A percentile compares a stretch with the other conserved stretches of the same genome.
phyloP scores from a whole-genome alignment of 1,140 invertebrate genomes.

The Trichoplusia ni region DNA sequence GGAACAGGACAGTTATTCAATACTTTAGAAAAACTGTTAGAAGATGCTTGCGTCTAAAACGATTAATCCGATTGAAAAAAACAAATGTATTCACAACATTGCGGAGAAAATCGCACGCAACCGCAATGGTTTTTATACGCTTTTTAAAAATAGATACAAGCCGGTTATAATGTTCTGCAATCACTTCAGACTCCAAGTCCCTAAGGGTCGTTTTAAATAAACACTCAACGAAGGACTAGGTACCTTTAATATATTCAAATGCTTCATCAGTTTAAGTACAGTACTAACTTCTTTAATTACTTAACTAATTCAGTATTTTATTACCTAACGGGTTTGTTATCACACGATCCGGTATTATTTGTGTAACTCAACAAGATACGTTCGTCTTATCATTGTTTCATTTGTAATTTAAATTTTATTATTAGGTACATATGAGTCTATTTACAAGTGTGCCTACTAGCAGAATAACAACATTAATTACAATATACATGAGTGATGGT shows the following conservation, averaged over 20 bases:
- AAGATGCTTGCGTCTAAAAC: no score
- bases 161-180: no score
- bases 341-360: conserved; percentile 24
- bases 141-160: no score
- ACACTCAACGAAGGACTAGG: background rate
- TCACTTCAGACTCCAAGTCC: background rate
- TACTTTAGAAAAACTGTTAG: no score
- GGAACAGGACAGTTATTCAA: no score
- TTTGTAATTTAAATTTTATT: conserved; percentile 22
- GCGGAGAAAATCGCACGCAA: no score
- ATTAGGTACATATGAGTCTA: background rate
- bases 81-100: no score
- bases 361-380: conserved; percentile 30
- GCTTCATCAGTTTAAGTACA: background rate
- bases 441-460: no score
- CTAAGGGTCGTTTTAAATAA: background rate
- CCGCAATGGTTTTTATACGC: no score
- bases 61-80: no score
- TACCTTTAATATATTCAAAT: background rate
- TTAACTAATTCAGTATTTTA: conserved; percentile 21
- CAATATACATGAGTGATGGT: background rate
- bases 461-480: no score
- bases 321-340: conserved; percentile 35
- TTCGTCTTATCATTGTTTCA: conserved; percentile 15
- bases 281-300: conserved; percentile 17